phyloP scores from a whole-genome alignment of 2,888 invertebrate genomes.

The Euspilapteryx auroguttella region DNA sequence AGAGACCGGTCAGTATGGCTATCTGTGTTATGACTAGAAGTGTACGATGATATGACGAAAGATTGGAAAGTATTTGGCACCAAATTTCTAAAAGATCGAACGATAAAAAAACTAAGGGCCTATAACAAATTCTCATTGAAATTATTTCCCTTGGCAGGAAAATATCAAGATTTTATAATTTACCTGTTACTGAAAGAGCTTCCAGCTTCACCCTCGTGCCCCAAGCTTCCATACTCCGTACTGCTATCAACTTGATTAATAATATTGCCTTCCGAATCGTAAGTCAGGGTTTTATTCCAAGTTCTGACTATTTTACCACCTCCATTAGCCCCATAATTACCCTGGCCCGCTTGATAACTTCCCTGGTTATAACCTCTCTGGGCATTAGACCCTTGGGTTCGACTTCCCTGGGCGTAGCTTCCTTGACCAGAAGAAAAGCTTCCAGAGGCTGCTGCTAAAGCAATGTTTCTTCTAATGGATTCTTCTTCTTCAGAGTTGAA shows the following conservation, averaged over 20 bases:
- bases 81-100: too few species aligned
- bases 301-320: slow-evolving; percentile 23
- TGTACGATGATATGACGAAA: too few species aligned
- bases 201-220: slow-evolving; percentile 44
- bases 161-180: too few species aligned
- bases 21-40: too few species aligned
- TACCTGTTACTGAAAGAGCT: slow-evolving; percentile 40
- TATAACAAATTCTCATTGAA: too few species aligned
- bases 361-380: slow-evolving; percentile 10
- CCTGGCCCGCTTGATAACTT: slow-evolving; percentile 11
- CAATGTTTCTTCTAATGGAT: slow-evolving; percentile 22
- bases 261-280: slow-evolving; percentile 42
- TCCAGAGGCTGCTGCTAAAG: slow-evolving; percentile 12
- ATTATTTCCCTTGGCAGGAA: too few species aligned
- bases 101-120: too few species aligned
- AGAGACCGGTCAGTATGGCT: too few species aligned
- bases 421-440: not conserved
- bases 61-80: too few species aligned
- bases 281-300: slow-evolving; percentile 31
- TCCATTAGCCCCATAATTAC: slow-evolving; percentile 5
- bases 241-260: slow-evolving; percentile 50
- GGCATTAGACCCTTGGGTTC: slow-evolving; percentile 10
- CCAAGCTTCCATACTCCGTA: slow-evolving; percentile 46
- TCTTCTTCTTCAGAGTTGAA: slow-evolving; percentile 30
- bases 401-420: slow-evolving; percentile 13